Evolutionary conservation across 2,888 invertebrate species (phyloP), one percentile per base, ranked within the genome.

Genomic region (Allygus modestus): DNA sequence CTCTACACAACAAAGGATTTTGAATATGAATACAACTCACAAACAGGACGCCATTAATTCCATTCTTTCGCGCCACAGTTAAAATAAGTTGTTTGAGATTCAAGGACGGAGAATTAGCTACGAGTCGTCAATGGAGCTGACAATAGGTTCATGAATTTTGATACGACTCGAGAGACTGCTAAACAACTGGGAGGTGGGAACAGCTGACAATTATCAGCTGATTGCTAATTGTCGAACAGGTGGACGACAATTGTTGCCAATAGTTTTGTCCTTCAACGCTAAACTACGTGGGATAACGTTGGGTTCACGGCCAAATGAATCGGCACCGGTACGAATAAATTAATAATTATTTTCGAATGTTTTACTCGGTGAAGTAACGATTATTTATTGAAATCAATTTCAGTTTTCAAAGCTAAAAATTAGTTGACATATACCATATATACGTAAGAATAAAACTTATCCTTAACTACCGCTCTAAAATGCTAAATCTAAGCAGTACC

Each of bases 61-160:
- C 46, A 46, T 46, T 46, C 7, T 46, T 17, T 46, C 46, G 46
- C 46, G 46, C 46, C 2, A 12, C 1, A 17, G n/a, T 17, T 46
- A 58, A 12, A 20, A 58, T 23, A 15, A 33, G 69, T 69, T 69
- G n/a, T 69, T 69, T 69, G 33, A 73, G 0, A 77, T 77, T 77
- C 77, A 77, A 77, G 77, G 77, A 37, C 28, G 77, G 11, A 41
- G 77, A 28, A 77, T 77, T 77, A 77, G 77, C 51, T 12, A 77
- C 28, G 46, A 43, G 26, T 77, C 41, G 77, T 23, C 51, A 51
- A 51, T 28, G 46, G 28, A n/a, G 28, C 17, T 51, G 17, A 77
- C 77, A 77, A 77, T 71, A 1, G 46, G n/a, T 41, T 77, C 77
- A 77, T 77, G 77, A 77, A 77, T 77, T 37, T 77, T 51, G 51